phyloP scores from a whole-genome alignment of 1,140 invertebrate species.

The Brachystomella parvula region DNA sequence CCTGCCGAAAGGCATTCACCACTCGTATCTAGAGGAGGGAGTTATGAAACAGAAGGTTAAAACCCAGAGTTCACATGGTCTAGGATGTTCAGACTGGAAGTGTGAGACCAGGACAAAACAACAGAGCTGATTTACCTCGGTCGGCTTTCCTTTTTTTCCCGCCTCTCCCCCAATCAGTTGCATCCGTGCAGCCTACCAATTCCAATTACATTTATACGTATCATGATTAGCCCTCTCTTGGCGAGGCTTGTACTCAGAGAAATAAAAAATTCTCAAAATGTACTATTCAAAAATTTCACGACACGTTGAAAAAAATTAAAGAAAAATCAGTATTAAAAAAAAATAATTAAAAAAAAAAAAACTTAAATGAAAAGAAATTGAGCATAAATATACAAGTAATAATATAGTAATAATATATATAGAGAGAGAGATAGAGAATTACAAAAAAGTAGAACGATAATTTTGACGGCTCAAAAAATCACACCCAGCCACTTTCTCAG shows the following conservation, averaged over 20 bases:
- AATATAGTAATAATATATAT: too few species aligned
- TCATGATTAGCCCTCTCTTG: too few species aligned
- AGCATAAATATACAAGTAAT: too few species aligned
- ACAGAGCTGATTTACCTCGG: conserved; percentile 39
- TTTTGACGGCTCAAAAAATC: conserved; percentile 34
- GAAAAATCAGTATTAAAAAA: background rate
- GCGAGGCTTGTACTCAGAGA: too few species aligned
- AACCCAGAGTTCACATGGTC: too few species aligned
- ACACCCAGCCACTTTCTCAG: conserved; percentile 37
- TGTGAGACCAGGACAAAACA: conserved; percentile 23
- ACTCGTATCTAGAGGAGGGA: conserved; percentile 83
- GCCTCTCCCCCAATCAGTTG: conserved; percentile 38
- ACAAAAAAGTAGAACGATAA: conserved; percentile 26
- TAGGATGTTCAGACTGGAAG: background rate
- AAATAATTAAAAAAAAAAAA: too few species aligned
- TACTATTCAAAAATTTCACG: background rate
- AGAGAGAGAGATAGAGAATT: too few species aligned
- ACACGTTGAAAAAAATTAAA: conserved; percentile 11
- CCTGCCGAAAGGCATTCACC: conserved; percentile 98
- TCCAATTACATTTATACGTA: conserved; percentile 27
- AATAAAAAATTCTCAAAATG: too few species aligned
- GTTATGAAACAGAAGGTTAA: conserved; percentile 29
- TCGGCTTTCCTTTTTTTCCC: conserved; percentile 37
- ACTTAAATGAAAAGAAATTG: too few species aligned
- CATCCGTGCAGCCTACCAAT: conserved; percentile 39